Evolutionary conservation across 1,140 invertebrate species (phyloP).

Genomic region (Camponotus vicinus): DNA sequence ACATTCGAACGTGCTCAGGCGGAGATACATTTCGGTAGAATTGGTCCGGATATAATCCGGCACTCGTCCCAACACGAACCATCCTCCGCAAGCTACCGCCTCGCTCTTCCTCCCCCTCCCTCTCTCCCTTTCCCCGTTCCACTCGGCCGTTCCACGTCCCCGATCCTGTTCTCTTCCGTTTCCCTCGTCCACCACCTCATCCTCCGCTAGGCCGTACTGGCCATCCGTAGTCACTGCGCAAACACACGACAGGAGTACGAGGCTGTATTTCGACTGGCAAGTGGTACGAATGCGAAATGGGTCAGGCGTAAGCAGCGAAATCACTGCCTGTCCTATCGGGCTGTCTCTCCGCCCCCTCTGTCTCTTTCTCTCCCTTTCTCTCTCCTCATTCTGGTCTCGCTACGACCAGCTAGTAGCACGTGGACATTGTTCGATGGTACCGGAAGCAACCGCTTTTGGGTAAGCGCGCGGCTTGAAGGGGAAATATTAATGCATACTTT

Average conservation of each 20-base stretch:
- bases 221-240: constrained; percentile 62
- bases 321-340: constrained; percentile 54
- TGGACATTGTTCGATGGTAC: constrained; percentile 49
- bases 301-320: constrained; percentile 75
- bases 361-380: constrained; percentile 15
- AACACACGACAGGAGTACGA: constrained; percentile 54
- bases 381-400: not conserved
- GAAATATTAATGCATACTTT: constrained; percentile 63
- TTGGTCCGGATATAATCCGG: constrained; percentile 68
- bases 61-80: constrained; percentile 54
- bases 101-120: not conserved
- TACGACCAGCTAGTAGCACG: constrained; percentile 22
- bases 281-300: constrained; percentile 74
- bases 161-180: constrained; percentile 53
- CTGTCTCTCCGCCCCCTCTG: not conserved
- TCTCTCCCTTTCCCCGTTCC: constrained; percentile 11
- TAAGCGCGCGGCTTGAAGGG: constrained; percentile 17
- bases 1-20: constrained; percentile 51
- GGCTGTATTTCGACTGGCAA: constrained; percentile 62
- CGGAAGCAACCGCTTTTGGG: constrained; percentile 55
- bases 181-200: constrained; percentile 30
- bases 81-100: constrained; percentile 29
- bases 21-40: constrained; percentile 68
- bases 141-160: constrained; percentile 35
- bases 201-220: constrained; percentile 33